Evolutionary conservation across 2,888 invertebrate genomes (phyloP).

Genomic region (Eutolmus rufibarbis): DNA sequence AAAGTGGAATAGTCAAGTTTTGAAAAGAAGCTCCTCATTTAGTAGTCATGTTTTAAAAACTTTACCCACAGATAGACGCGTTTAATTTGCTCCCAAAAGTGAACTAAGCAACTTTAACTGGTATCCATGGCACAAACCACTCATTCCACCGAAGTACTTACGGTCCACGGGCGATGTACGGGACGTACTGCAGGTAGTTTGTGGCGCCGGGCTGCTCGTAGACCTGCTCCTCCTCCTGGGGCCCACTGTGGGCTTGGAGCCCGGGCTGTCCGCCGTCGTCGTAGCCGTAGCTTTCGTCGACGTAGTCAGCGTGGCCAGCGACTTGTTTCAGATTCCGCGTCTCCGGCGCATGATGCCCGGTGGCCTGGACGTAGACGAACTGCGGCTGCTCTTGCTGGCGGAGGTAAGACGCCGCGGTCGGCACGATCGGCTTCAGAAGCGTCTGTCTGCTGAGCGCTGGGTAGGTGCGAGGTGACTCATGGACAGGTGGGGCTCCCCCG

Average conservation of each 20-base stretch:
- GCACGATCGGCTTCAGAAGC: background rate
- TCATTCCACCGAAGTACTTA: slow-evolving; percentile 42
- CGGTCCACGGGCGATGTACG: slow-evolving; percentile 45
- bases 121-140: background rate
- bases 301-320: background rate
- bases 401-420: background rate
- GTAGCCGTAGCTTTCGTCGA: background rate
- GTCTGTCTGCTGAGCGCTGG: background rate
- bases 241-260: background rate
- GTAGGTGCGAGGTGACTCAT: slow-evolving; percentile 19
- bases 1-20: too few relatives aligned
- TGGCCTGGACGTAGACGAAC: slow-evolving; percentile 47
- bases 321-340: slow-evolving; percentile 31
- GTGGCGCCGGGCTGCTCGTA: background rate
- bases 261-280: background rate
- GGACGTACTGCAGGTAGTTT: slow-evolving; percentile 43
- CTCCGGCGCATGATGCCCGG: background rate
- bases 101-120: background rate
- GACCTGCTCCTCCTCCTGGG: background rate
- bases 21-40: too few relatives aligned
- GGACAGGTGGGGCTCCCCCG: background rate
- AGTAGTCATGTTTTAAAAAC: too few relatives aligned
- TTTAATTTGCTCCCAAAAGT: background rate
- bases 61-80: background rate
- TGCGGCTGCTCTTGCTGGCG: slow-evolving; percentile 46